Evolutionary conservation across 37 sponge, comb jelly and placozoan genomes (phyloP), one percentile per base, ranked within the genome.

Genomic region (Haliclona indistincta): DNA sequence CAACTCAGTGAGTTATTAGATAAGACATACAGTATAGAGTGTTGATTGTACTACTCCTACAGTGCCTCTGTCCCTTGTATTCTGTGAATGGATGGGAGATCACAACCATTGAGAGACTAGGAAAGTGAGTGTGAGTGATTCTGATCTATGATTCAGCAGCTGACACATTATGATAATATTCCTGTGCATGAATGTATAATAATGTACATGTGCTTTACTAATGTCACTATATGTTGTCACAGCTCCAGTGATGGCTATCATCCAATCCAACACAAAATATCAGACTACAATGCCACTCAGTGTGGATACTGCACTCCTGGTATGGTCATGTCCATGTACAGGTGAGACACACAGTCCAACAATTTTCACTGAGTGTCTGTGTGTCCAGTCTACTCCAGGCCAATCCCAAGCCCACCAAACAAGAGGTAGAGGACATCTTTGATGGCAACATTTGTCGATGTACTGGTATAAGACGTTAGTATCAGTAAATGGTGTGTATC

Each of bases 261-360:
- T 68, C 84, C 84, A 56, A 56, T 77, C 20, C 78, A 83, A 60
- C 20, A 60, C 54, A 34, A 39, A 43, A 54, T 88, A 10, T 73
- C 84, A 7, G 78, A 83, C 39, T 43, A 61, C 52, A 77, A 88
- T 64, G 89, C 79, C n/a, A 83, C 68, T 45, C 84, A 83, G 40
- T 82, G 83, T 82, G 89, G 89, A n/a, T 82, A 88, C 72, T 87
- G 89, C 52, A 72, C 83, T 55, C 80, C 84, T 2, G 89, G 89
- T 0, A 74, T 83, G 58, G 84, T 83, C 32, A 88, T 83, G 84
- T 68, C 10, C 79, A 88, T 82, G 84, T 82, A 88, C 84, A 88
- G 89, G 89, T 88, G 65, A 25, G 49, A 26, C n/a, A n/a, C n/a
- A n/a, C n/a, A n/a, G n/a, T n/a, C n/a, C n/a, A n/a, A n/a, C n/a